These are phyloP conservation scores for Lethenteron reissneri DNA, from an alignment of 2,113 vertebrate genomes.

Conservation along the genomic window DNA sequence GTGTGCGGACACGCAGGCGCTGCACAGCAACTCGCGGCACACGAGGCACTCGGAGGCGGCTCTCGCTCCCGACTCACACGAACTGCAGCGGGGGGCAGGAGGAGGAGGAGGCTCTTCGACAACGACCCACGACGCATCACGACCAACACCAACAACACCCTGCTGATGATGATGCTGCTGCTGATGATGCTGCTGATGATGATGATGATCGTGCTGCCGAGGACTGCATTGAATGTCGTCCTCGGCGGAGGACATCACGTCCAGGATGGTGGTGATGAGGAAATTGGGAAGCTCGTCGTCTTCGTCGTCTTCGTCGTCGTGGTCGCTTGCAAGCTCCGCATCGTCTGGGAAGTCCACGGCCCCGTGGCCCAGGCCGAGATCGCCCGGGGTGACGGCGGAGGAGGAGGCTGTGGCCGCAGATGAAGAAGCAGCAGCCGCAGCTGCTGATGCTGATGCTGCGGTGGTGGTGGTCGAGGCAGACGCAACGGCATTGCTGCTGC, in stretches of 20 bases:
- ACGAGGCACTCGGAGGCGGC: neutral
- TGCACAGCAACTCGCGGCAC: neutral
- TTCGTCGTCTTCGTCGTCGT: too few species aligned
- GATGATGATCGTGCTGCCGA: neutral
- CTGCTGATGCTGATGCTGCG: too few species aligned
- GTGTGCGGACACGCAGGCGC: conserved; percentile 19
- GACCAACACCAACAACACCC: too few species aligned
- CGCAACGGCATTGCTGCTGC: too few species aligned
- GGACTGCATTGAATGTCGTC: neutral
- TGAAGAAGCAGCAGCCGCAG: too few species aligned
- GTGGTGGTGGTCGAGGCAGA: too few species aligned
- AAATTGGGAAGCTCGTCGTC: neutral
- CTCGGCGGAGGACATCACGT: neutral
- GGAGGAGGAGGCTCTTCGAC: neutral
- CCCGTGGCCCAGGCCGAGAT: too few species aligned
- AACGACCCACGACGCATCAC: too few species aligned
- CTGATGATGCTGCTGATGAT: too few species aligned
- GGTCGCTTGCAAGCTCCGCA: neutral
- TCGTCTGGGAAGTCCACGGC: neutral
- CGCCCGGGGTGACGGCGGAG: too few species aligned
- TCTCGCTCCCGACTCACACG: neutral
- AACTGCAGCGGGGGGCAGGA: neutral
- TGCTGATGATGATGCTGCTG: too few species aligned
- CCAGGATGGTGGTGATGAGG: neutral
- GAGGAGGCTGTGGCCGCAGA: too few species aligned